Base-by-base conservation (phyloP, 2,888 invertebrate genomes). In the Phrixothrix hirtus region DNA sequence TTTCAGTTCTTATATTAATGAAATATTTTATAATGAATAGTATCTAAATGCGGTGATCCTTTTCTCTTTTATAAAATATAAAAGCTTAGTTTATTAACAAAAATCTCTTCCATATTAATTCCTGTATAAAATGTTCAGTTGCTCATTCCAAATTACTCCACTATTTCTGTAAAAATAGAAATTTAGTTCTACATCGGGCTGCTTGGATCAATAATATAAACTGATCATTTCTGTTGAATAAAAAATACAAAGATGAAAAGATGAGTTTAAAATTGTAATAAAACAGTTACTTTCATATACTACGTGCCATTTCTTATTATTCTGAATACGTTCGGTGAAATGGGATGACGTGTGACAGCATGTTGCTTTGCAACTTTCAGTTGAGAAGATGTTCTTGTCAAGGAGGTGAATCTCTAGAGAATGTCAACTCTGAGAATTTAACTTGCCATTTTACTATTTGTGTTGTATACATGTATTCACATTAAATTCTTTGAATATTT, bases 401-500 rank as follows among this genome's bases (percentile, higher is more conserved):
- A 68, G 65, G 64, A 66, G 64, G 63, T 64, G 61, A 63, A 58
- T 64, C 68, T 62, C 65, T 37, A 52, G 68, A 61, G 68, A 62
- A 51, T 43, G 38, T 42, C 51, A 49, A 39, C 36, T 48, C 38
- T 25, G 25, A 31, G 26, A 44, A 30, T 38, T 44, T 47, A 53
- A 29, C 42, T 29, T 32, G 34, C 48, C 42, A 43, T 47, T 53
- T 53, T 38, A 44, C 52, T 16, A 34, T 6, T 34, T 14, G 34
- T 34, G 21, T 7, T 21, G 7, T 21, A 21, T 21, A 73, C 87
- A 83, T 72, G 86, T 86, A 72, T 89, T 90, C 58, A 90, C 86
- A 67, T 92, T 91, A 67, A 86, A 84, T 74, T 90, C 90, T 65
- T 89, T 83, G n/a, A n/a, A n/a, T n/a, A n/a, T n/a, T n/a, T n/a